Conservation (phyloP, 1,140 invertebrate species). For the Hestina assimilis region DNA sequence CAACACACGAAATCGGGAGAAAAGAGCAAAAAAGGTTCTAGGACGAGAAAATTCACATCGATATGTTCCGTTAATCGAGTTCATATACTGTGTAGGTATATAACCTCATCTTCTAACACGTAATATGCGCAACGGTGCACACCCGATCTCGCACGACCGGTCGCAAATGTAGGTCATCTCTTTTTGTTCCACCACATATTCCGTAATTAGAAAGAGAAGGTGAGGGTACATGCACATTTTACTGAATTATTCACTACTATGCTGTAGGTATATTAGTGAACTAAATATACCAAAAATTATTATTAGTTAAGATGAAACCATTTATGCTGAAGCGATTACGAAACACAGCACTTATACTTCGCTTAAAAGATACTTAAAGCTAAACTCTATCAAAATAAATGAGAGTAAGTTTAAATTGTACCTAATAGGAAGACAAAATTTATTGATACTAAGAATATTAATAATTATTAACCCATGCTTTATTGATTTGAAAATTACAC, state of each 20-base stretch:
- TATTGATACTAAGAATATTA: too few species aligned
- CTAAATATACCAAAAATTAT: constrained; percentile 34
- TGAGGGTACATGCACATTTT: constrained; percentile 40
- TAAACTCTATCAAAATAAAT: too few species aligned
- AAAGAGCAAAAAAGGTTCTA: constrained; percentile 62
- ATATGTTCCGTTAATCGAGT: constrained; percentile 60
- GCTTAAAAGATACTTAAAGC: too few species aligned
- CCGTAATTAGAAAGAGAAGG: constrained; percentile 77
- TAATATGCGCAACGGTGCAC: constrained; percentile 71
- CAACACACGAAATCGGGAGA: constrained; percentile 54
- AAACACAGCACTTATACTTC: too few species aligned
- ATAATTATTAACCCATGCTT: too few species aligned
- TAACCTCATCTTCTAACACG: constrained; percentile 71
- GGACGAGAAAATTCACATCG: constrained; percentile 76
- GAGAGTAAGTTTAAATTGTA: too few species aligned
- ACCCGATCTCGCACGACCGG: constrained; percentile 72
- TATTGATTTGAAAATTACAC: too few species aligned
- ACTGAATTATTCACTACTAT: constrained; percentile 39
- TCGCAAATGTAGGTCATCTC: constrained; percentile 77
- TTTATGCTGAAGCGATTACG: constrained; percentile 1
- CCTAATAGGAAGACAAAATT: too few species aligned
- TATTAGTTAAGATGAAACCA: constrained; percentile 12
- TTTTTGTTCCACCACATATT: constrained; percentile 78
- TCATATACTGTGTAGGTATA: constrained; percentile 51
- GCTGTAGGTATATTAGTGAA: constrained; percentile 43